Conservation (phyloP, 2,888 invertebrate species). For the Drosophila austrosaltans region DNA sequence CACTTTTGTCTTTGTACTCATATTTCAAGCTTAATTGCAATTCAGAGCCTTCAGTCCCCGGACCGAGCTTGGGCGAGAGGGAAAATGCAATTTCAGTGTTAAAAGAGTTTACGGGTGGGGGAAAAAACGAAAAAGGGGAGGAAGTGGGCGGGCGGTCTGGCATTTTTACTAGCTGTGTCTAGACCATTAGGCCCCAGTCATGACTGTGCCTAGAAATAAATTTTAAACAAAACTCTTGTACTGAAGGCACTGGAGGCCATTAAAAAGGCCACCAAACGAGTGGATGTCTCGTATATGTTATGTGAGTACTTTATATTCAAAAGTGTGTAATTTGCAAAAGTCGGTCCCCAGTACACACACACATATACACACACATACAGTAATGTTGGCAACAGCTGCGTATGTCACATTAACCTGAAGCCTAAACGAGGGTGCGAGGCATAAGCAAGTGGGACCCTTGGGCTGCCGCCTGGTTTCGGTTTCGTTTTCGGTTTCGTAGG, state of each 20-base stretch:
- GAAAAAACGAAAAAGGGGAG: too few relatives aligned
- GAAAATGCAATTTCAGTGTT: conserved; percentile 14
- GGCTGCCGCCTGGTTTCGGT: conserved; percentile 18
- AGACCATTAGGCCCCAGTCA: conserved; percentile 13
- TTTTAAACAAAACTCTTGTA: conserved; percentile 17
- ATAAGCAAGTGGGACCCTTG: conserved; percentile 24
- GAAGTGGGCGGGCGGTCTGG: not conserved
- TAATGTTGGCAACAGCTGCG: conserved; percentile 62
- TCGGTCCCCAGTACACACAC: conserved; percentile 29
- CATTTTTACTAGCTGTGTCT: conserved; percentile 5
- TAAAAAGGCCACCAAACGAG: conserved; percentile 40
- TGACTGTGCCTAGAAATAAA: conserved; percentile 25
- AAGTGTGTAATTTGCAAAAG: conserved; percentile 77
- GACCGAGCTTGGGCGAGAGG: not conserved
- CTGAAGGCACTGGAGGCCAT: conserved; percentile 30
- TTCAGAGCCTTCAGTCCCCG: conserved; percentile 13
- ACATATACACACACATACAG: too few relatives aligned
- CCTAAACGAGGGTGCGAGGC: conserved; percentile 26
- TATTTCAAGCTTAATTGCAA: conserved; percentile 49
- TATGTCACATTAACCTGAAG: conserved; percentile 73
- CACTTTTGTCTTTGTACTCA: conserved; percentile 35
- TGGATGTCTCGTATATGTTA: conserved; percentile 54
- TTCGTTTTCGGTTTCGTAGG: conserved; percentile 2
- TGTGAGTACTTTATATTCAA: conserved; percentile 76
- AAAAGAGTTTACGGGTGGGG: not conserved